phyloP scores from a whole-genome alignment of 2,888 invertebrate genomes.

The Linnaemya tessellans region DNA sequence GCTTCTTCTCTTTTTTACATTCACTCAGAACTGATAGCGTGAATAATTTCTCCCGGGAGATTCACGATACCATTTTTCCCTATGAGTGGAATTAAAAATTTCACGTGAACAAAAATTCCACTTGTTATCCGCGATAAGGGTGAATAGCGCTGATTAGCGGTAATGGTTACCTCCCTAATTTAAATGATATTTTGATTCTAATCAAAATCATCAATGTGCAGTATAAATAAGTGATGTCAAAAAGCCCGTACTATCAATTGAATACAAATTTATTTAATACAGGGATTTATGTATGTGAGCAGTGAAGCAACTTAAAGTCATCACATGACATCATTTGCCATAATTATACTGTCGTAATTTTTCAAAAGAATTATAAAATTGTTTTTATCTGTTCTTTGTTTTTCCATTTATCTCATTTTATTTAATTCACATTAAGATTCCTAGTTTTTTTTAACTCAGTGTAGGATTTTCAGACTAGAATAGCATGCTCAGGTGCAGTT shows the following conservation, averaged over 20 bases:
- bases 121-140: too few species aligned
- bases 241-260: neutral
- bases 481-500: constrained; percentile 44
- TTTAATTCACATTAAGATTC: constrained; percentile 7
- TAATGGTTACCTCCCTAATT: too few species aligned
- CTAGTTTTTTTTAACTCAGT: neutral
- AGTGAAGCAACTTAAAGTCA: neutral
- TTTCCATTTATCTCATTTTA: neutral
- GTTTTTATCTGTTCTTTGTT: neutral
- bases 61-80: too few species aligned
- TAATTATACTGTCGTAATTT: neutral
- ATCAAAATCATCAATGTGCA: neutral
- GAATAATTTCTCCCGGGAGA: too few species aligned
- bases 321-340: constrained; percentile 18
- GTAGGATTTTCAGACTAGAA: neutral
- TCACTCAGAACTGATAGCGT: too few species aligned
- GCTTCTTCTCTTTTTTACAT: too few species aligned
- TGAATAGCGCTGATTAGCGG: too few species aligned
- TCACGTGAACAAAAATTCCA: too few species aligned
- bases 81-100: too few species aligned
- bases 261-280: neutral
- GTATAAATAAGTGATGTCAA: neutral
- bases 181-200: neutral
- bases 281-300: neutral
- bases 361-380: neutral